These are phyloP conservation scores for Molothrus ater DNA, from an alignment of 2,797 vertebrate genomes.

Conservation along the genomic window DNA sequence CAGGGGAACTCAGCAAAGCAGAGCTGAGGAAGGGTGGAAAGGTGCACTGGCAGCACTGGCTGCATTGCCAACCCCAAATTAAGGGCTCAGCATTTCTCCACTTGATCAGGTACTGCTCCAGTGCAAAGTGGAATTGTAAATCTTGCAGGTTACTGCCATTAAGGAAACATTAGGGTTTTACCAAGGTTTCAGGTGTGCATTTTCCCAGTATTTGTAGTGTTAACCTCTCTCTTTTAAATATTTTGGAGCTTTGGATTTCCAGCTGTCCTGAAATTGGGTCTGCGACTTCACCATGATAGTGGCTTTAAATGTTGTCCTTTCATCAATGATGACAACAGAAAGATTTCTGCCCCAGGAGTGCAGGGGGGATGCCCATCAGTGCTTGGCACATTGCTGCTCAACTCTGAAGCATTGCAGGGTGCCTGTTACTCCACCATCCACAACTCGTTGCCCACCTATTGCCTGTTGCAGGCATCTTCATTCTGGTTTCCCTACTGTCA, in stretches of 20 bases:
- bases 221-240: background rate
- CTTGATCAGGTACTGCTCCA: background rate
- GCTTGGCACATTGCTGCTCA: background rate
- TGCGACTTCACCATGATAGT: background rate
- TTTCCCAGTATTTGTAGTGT: background rate
- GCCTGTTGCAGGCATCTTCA: background rate
- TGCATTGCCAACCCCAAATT: background rate
- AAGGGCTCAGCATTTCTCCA: background rate
- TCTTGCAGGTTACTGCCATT: background rate
- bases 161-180: background rate
- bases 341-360: background rate
- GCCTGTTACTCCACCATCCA: background rate
- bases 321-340: background rate
- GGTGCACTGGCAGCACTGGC: rapidly evolving
- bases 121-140: background rate
- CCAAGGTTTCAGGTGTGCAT: rapidly evolving
- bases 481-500: background rate
- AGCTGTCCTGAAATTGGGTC: background rate
- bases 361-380: background rate
- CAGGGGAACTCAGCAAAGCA: background rate
- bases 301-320: background rate
- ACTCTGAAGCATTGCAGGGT: background rate
- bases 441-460: background rate
- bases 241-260: background rate
- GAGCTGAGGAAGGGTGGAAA: background rate